Percentiles rank a stretch among this genome's conserved stretches.
Conservation (phyloP, 2,113 vertebrate species). For the Gymnarchus niloticus region DNA sequence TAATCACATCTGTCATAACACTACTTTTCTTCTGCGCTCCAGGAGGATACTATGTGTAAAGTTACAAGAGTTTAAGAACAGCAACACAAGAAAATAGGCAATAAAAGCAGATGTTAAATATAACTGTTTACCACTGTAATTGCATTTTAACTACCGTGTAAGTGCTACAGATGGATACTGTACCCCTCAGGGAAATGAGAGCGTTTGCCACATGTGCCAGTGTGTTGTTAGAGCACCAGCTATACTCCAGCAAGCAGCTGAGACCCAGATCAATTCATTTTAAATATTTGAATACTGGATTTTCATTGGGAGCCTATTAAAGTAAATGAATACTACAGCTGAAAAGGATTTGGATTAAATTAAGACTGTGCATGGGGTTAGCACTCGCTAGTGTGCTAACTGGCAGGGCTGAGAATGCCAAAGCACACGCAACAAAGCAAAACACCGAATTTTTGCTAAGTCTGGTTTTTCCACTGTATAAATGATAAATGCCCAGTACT, state of each 20-base stretch:
- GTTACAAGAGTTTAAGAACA: not conserved
- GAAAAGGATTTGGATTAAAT: conserved; percentile 4
- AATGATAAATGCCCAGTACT: not conserved
- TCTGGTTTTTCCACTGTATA: not conserved
- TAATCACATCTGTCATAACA: not conserved
- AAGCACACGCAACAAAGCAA: not conserved
- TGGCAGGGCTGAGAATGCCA: not conserved
- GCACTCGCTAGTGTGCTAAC: not conserved
- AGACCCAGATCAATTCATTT: not conserved
- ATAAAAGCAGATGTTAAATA: not conserved
- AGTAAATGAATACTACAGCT: not conserved
- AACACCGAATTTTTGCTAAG: not conserved
- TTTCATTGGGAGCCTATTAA: not conserved
- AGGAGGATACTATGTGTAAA: not conserved
- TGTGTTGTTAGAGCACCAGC: not conserved
- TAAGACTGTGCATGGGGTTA: no score
- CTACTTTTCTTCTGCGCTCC: not conserved
- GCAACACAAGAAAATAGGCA: conserved; percentile 3
- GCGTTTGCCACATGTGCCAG: not conserved
- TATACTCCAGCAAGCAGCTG: not conserved
- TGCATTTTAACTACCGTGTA: conserved; percentile 13
- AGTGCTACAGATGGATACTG: not conserved
- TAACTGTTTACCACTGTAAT: conserved; percentile 4
- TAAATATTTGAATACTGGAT: not conserved
- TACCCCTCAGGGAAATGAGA: not conserved